Base-by-base conservation (phyloP, 1,140 invertebrate species). In the Drosophila willistoni region DNA sequence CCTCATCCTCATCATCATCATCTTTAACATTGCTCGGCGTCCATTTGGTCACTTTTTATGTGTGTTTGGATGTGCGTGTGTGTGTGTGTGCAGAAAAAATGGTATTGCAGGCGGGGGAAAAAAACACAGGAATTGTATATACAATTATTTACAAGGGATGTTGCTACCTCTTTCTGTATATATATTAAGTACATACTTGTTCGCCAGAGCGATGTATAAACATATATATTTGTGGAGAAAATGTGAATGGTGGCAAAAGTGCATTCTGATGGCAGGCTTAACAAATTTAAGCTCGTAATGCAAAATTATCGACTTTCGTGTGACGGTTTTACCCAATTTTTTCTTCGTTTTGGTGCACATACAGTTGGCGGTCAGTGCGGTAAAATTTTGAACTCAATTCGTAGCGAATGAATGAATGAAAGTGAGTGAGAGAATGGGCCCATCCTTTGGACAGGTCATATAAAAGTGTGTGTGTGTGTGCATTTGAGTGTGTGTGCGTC, bases 271-370 rank as follows among this genome's bases (percentile, higher is more conserved):
- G 71, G 74, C 69, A 71, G 77, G 74, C 89, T 87, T 87, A 84
- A 76, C 85, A 84, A 85, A 68, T 73, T 87, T 87, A 73, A 79
- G 63, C 67, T 75, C 60, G 83, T 70, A 84, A 89, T 68, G 73
- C 77, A 78, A 84, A 81, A 90, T 89, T 89, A 89, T 89, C 84
- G 84, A 89, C 74, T 89, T 89, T 89, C 71, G 73, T 68, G 77
- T 84, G 84, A 89, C 76, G 71, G 71, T 89, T 86, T 87, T 81
- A 59, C 54, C 71, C 55, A 75, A 51, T 51, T 22, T 51, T 47
- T 47, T 17, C 5, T 47, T 17, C 71, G 69, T 74, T 83, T 77
- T 77, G 68, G 62, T 83, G 51, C 44, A 36, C 34, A 36, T 64
- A 61, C 55, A 54, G 60, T 66, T 72, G 81, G 76, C 76, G 80